A percentile compares a stretch with the other conserved stretches of the same genome.
These are phyloP conservation scores for Varanus salvator DNA, from an alignment of 2,113 vertebrate species.

Conservation along the genomic window DNA sequence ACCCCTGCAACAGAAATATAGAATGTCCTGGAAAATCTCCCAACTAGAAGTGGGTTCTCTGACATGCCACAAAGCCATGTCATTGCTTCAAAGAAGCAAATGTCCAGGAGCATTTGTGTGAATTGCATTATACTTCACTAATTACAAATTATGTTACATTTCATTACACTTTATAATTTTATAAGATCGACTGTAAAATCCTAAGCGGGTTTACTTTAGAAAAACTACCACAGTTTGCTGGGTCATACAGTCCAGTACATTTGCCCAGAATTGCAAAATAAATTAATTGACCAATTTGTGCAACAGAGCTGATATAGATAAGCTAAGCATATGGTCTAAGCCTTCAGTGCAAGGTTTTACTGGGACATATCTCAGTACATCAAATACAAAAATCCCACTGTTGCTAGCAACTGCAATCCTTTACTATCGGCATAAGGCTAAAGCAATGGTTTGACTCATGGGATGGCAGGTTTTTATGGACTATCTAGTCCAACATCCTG, in stretches of 20 bases:
- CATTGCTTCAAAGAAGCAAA: neutral
- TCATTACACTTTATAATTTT: constrained; percentile 27
- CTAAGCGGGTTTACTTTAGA: neutral
- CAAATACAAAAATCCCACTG: constrained; percentile 51
- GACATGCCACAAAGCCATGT: neutral
- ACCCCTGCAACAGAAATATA: no score
- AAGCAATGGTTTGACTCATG: constrained; percentile 28
- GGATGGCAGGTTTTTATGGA: neutral
- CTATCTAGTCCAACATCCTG: neutral
- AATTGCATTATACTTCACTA: neutral
- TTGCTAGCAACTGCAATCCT: constrained; percentile 57
- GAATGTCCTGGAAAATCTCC: no score
- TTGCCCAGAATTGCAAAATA: neutral
- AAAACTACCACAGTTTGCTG: neutral
- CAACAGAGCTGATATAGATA: neutral
- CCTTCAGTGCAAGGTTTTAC: neutral
- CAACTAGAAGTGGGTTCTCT: neutral
- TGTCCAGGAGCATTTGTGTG: neutral
- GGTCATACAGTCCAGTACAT: neutral
- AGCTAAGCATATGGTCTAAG: neutral
- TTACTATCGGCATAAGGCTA: constrained; percentile 56
- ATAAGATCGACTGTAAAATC: neutral
- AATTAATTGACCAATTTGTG: constrained; percentile 38
- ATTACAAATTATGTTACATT: no score
- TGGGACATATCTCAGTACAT: neutral